Evolutionary conservation across 53 echinoderm and acorn worm species (phyloP).

Genomic region (Hippasteria phrygiana): DNA sequence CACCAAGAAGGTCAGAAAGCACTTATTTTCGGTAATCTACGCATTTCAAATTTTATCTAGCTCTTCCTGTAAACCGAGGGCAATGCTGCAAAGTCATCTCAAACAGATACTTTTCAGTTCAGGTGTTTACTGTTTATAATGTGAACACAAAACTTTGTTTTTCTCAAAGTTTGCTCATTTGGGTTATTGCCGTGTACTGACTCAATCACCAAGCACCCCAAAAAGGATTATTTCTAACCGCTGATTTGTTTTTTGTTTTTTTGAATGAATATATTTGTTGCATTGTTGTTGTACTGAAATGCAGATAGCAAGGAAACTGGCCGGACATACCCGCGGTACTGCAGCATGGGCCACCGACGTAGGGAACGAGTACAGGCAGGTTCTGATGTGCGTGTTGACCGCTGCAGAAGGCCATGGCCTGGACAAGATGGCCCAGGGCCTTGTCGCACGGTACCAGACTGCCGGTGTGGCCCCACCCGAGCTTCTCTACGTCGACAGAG

Average conservation of each 20-base stretch:
- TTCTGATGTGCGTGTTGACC: slow-evolving; percentile 80
- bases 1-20: slow-evolving; percentile 74
- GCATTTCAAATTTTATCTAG: no score
- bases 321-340: slow-evolving; percentile 35
- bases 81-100: no score
- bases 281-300: background rate
- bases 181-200: background rate
- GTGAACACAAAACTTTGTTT: background rate
- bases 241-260: background rate
- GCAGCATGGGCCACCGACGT: slow-evolving; percentile 79
- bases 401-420: slow-evolving; percentile 75
- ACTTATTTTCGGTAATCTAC: no score
- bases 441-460: slow-evolving; percentile 53
- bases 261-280: no score
- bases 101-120: no score
- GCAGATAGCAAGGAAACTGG: slow-evolving; percentile 67
- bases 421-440: slow-evolving; percentile 57
- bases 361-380: slow-evolving; percentile 81
- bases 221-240: slow-evolving; percentile 40
- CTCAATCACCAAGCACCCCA: no score
- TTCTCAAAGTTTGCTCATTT: background rate
- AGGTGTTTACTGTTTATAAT: no score
- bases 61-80: no score
- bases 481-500: slow-evolving; percentile 76
- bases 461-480: slow-evolving; percentile 64